Evolutionary conservation across 2,797 vertebrate genomes (phyloP), one percentile per base, ranked within the genome.

Genomic region (Siniperca scherzeri): DNA sequence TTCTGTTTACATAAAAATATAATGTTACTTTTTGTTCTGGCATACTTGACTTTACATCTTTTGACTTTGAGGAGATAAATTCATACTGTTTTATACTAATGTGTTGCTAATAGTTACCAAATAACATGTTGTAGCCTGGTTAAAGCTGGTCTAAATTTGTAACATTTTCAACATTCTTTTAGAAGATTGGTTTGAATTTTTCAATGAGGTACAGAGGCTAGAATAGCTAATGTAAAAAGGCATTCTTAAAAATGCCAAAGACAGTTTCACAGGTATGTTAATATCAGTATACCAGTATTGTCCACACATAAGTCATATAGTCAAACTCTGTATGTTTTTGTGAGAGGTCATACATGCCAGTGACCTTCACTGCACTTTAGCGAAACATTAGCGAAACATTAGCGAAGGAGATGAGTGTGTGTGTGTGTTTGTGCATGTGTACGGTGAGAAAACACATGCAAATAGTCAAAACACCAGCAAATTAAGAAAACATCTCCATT

Each of bases 321-420:
- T n/a, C 21, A 46, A 8, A 10, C 17, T 77, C 50, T 38, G 27
- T 44, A 50, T 66, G 53, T n/a, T 33, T 22, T 61, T 38, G 48
- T 55, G 3, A 40, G 67, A 77, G 73, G 68, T 68, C 56, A 69
- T 40, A 57, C 50, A 70, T 55, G 46, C 55, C 53, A 22, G 42
- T 68, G 64, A 87, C 81, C 66, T 82, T 81, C 30, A 67, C 3
- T 30, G 52, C 56, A 65, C 50, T 77, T 69, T 16, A 72, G 48
- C 56, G 56, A 78, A 50, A 68, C 59, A 82, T 64, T 53, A 82
- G 33, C 12, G 46, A 48, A 50, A 68, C 59, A 82, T 64, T 53
- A 82, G 33, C 12, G 46, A 48, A n/a, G n/a, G n/a, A n/a, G 71
- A 57, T 2, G 21, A 40, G 65, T 56, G 36, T 70, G 62, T 84